Evolutionary conservation across 1,140 invertebrate species (phyloP).

Genomic region (Berghia stephanieae): DNA sequence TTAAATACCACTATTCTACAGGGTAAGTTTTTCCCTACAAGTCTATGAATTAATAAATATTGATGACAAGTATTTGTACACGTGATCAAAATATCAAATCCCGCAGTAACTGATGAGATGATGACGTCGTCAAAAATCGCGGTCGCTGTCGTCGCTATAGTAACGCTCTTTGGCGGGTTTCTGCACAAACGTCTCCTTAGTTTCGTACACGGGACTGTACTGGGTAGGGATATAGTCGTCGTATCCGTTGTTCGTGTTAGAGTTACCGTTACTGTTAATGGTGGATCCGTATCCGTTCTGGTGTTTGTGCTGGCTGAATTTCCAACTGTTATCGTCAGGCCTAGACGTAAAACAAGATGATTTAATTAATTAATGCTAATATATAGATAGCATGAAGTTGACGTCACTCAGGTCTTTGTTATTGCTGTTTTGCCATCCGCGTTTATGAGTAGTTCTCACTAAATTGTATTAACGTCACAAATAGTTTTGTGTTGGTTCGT

Average conservation of each 20-base stretch:
- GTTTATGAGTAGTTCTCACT: too few relatives aligned
- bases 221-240: too few relatives aligned
- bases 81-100: too few relatives aligned
- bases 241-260: constrained; percentile 25
- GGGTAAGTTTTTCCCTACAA: not conserved
- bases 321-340: constrained; percentile 26
- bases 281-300: too few relatives aligned
- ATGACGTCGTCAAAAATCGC: not conserved
- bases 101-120: too few relatives aligned
- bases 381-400: too few relatives aligned
- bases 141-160: not conserved
- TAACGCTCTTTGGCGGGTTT: not conserved
- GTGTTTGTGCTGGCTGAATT: constrained; percentile 19
- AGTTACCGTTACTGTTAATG: too few relatives aligned
- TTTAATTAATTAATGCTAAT: not conserved
- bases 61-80: not conserved
- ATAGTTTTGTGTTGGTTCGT: too few relatives aligned
- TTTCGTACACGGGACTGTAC: too few relatives aligned
- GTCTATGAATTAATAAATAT: not conserved
- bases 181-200: not conserved
- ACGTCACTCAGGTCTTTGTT: too few relatives aligned
- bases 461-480: too few relatives aligned
- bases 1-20: not conserved
- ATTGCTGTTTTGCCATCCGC: too few relatives aligned
- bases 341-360: not conserved